Evolutionary conservation across 2,113 vertebrate genomes (phyloP).

Genomic region (Sinocyclocheilus grahami): DNA sequence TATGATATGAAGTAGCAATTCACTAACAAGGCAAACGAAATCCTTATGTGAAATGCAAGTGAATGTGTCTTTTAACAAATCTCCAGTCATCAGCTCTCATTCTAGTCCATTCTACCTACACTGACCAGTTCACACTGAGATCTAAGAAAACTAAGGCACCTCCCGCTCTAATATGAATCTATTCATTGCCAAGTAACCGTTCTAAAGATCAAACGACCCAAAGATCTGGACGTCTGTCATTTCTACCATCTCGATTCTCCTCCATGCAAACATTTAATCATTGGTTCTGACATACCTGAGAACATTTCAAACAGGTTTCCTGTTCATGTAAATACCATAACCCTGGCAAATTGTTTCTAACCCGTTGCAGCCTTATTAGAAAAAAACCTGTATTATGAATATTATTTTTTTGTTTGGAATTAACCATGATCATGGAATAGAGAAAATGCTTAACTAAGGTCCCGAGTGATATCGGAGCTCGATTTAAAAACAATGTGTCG

Average conservation of each 20-base stretch:
- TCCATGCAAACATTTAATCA: conserved; percentile 55
- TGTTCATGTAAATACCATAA: conserved; percentile 49
- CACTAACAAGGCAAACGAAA: conserved; percentile 85
- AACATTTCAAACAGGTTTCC: conserved; percentile 54
- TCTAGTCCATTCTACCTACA: conserved; percentile 59
- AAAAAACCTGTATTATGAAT: conserved; percentile 23
- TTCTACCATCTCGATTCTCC: background rate
- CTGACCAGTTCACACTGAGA: conserved; percentile 16
- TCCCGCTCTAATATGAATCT: conserved; percentile 43
- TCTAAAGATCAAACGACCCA: conserved; percentile 23
- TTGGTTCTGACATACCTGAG: conserved; percentile 67
- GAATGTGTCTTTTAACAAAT: conserved; percentile 59
- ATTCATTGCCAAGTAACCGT: conserved; percentile 38
- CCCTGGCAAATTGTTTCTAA: conserved; percentile 23
- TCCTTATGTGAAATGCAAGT: conserved; percentile 81
- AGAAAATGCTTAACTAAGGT: conserved; percentile 30
- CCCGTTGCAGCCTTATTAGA: conserved; percentile 32
- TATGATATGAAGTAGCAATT: conserved; percentile 88
- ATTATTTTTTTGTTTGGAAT: conserved; percentile 24
- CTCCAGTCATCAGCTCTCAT: conserved; percentile 34
- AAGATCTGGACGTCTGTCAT: background rate
- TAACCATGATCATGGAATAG: conserved; percentile 29
- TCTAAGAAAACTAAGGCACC: conserved; percentile 53
- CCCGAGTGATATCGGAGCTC: conserved; percentile 30
- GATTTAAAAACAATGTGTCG: conserved; percentile 30